Evolutionary conservation across 2,888 invertebrate species (phyloP), one percentile per base, ranked within the genome.

Genomic region (Spatulosminthurus flaviceps): DNA sequence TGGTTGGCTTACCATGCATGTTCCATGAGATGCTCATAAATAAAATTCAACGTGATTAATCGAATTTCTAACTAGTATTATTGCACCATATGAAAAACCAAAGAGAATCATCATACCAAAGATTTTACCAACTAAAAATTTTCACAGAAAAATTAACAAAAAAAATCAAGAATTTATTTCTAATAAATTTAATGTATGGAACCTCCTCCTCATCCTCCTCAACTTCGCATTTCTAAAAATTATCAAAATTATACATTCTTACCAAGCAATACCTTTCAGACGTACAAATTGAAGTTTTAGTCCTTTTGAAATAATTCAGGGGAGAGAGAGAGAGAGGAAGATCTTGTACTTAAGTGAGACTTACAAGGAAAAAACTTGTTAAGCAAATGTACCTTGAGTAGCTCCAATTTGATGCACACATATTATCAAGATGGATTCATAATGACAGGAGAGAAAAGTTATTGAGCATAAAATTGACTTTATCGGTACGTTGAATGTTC

Each of bases 1-100:
- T 66, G 75, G 64, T 29, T 64, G 34, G 61, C 34, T 75, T 64
- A 64, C 61, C 24, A 64, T 75, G 75, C 64, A 42, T 34, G 60
- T 2, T 64, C 41, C 26, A 64, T n/a, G n/a, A 34, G 64, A 75
- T 64, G 64, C 60, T 75, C 61, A 75, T 75, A 75, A 75, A 75
- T 75, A 75, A 75, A 75, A 41, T 64, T 34, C 34, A 74, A 34
- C 34, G 19, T 41, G 22, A 70, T 75, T 75, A 75, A 75, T 75
- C 64, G 64, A 75, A 75, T 75, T 75, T 75, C 34, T 34, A 64
- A 75, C 34, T 64, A 64, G 41, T 75, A 4, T 51, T 34, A 34
- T 34, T 34, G 34, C 5, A 34, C 34, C 34, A 34, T 34, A 34
- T 34, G 34, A 34, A 9, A 34, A 34, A 34, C n/a, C n/a, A n/a